Conservation (phyloP, 2,113 vertebrate genomes). For the Melanerpes aurifrons region DNA sequence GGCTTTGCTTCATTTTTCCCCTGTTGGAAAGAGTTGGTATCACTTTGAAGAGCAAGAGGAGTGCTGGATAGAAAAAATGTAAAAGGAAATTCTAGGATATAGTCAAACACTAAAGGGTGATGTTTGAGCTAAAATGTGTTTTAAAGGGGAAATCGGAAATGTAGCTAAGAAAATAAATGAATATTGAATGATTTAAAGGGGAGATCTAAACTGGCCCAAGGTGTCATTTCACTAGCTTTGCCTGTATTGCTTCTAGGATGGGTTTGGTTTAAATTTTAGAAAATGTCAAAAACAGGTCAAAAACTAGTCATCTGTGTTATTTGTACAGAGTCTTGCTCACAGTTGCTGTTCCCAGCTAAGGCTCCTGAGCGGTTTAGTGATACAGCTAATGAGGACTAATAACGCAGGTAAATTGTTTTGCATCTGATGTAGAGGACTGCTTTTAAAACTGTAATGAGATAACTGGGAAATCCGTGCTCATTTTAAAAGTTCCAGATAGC, state of each 20-base stretch:
- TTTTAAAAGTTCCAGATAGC: constrained; percentile 28
- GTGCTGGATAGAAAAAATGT: neutral
- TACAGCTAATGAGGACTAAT: constrained; percentile 20
- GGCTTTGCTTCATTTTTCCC: neutral
- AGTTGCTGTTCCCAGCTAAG: neutral
- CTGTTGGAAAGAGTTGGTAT: neutral
- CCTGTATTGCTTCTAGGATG: neutral
- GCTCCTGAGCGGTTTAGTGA: neutral
- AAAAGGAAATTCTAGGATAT: neutral
- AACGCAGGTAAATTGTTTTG: constrained; percentile 37
- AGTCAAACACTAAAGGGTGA: neutral
- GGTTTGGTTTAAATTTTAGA: neutral
- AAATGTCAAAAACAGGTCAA: neutral
- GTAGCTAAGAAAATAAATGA: neutral
- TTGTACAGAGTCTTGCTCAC: neutral
- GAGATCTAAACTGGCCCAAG: neutral
- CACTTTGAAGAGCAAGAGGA: neutral
- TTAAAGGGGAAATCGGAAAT: neutral
- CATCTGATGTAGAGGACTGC: neutral
- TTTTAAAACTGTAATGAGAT: constrained; percentile 14
- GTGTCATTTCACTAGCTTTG: neutral
- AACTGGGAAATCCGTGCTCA: constrained; percentile 32
- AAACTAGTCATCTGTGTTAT: neutral
- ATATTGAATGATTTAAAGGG: neutral
- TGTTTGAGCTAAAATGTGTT: neutral